Percentiles rank a stretch among this genome's conserved stretches.
phyloP scores from a whole-genome alignment of 2,797 vertebrate genomes.

The Enoplosus armatus region DNA sequence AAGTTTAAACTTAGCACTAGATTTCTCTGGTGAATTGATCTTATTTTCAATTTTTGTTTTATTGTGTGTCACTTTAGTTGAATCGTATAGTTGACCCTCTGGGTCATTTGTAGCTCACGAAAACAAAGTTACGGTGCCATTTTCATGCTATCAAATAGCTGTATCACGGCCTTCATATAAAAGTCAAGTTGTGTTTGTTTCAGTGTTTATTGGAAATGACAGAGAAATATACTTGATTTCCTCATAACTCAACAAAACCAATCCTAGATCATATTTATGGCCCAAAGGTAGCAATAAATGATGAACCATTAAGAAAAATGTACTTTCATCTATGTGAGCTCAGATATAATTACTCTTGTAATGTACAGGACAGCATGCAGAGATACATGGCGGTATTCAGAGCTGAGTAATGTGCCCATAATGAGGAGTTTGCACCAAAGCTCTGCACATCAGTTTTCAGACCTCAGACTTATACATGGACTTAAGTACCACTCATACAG shows the following conservation, averaged over 20 bases:
- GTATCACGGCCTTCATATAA: constrained; percentile 20
- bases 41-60: constrained; percentile 45
- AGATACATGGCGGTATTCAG: constrained; percentile 58
- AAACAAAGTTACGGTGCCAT: constrained; percentile 46
- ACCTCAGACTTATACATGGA: constrained; percentile 24
- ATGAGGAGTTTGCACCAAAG: constrained; percentile 40
- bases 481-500: constrained; percentile 19
- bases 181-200: background rate
- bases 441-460: constrained; percentile 28
- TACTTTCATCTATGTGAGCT: constrained; percentile 35
- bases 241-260: constrained; percentile 36
- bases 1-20: constrained; percentile 63
- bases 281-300: constrained; percentile 29
- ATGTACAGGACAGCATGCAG: constrained; percentile 20
- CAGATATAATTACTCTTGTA: constrained; percentile 32
- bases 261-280: constrained; percentile 26
- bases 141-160: constrained; percentile 48
- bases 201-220: constrained; percentile 22
- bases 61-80: constrained; percentile 53
- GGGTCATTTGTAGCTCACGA: constrained; percentile 54
- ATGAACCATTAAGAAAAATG: constrained; percentile 18
- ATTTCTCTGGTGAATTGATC: constrained; percentile 69
- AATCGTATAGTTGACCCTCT: constrained; percentile 44
- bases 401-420: constrained; percentile 52
- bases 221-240: constrained; percentile 34